Evolutionary conservation across 2,888 invertebrate genomes (phyloP).

Genomic region (Herminia tarsipennalis): DNA sequence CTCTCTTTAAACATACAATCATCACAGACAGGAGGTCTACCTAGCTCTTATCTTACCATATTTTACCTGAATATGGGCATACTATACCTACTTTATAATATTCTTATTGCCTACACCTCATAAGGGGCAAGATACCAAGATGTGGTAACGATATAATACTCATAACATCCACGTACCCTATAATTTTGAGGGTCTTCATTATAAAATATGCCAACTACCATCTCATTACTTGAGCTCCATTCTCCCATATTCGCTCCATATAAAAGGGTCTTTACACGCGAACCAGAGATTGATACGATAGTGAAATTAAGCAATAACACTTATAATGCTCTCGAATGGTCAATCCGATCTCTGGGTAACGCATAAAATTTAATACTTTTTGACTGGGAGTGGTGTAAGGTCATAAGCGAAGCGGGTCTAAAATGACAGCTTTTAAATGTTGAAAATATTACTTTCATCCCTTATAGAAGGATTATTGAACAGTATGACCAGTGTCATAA

Average conservation of each 20-base stretch:
- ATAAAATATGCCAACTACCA: conserved; percentile 3
- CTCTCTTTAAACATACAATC: too few species aligned
- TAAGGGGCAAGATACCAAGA: background rate
- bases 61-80: background rate
- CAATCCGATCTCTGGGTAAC: conserved; percentile 64
- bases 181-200: conserved; percentile 7
- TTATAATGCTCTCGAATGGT: conserved; percentile 67
- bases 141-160: background rate
- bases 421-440: too few species aligned
- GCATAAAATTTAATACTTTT: conserved; percentile 84
- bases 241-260: conserved; percentile 30
- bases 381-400: too few species aligned
- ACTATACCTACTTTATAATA: background rate
- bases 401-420: conserved; percentile 21
- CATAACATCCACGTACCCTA: conserved; percentile 1
- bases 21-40: too few species aligned
- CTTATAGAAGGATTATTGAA: too few species aligned
- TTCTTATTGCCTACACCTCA: background rate
- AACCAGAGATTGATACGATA: conserved; percentile 67
- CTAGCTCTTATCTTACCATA: too few species aligned
- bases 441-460: too few species aligned
- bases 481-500: too few species aligned
- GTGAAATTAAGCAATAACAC: conserved; percentile 83
- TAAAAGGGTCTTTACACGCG: conserved; percentile 37
- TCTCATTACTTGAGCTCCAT: conserved; percentile 27